A percentile compares a stretch with the other conserved stretches of the same genome.
Conservation (phyloP, 2,113 vertebrate genomes). For the Petrocephalus zakoni region DNA sequence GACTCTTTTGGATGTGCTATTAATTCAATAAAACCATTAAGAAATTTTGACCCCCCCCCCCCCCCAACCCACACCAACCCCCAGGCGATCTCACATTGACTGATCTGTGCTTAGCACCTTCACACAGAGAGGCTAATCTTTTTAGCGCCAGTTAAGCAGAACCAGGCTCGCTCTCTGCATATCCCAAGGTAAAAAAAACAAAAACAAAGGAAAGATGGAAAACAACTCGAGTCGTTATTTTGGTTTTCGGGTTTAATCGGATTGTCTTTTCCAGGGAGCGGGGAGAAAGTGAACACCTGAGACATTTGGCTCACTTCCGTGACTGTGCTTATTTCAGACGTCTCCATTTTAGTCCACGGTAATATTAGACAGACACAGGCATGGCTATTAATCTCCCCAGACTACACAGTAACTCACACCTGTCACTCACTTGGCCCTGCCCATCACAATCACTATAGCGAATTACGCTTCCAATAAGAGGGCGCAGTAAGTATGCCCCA, state of each 20-base stretch:
- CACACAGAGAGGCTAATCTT: slow-evolving; percentile 48
- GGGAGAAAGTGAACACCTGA: background rate
- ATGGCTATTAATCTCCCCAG: slow-evolving; percentile 45
- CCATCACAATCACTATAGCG: slow-evolving; percentile 35
- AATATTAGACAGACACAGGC: slow-evolving; percentile 22
- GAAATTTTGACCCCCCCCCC: slow-evolving; percentile 20
- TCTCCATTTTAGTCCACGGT: slow-evolving; percentile 15
- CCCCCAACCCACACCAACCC: background rate
- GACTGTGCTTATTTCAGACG: slow-evolving; percentile 1
- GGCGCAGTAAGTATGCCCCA: background rate
- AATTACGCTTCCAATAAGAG: background rate
- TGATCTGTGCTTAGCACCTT: slow-evolving; percentile 58
- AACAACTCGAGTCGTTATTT: background rate
- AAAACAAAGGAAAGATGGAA: slow-evolving; percentile 18
- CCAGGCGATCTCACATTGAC: slow-evolving; percentile 42
- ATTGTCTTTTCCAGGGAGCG: background rate
- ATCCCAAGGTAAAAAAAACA: slow-evolving; percentile 31
- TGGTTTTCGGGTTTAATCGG: slow-evolving; percentile 16
- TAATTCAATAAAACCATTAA: slow-evolving; percentile 63
- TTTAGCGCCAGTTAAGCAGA: slow-evolving; percentile 41
- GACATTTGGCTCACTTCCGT: background rate
- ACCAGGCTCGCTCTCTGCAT: slow-evolving; percentile 32
- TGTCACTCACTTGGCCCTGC: slow-evolving; percentile 44
- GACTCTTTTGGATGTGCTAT: slow-evolving; percentile 50
- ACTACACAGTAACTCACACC: slow-evolving; percentile 36